Evolutionary conservation across 2,797 vertebrate genomes (phyloP).

Genomic region (Luscinia megarhynchos): DNA sequence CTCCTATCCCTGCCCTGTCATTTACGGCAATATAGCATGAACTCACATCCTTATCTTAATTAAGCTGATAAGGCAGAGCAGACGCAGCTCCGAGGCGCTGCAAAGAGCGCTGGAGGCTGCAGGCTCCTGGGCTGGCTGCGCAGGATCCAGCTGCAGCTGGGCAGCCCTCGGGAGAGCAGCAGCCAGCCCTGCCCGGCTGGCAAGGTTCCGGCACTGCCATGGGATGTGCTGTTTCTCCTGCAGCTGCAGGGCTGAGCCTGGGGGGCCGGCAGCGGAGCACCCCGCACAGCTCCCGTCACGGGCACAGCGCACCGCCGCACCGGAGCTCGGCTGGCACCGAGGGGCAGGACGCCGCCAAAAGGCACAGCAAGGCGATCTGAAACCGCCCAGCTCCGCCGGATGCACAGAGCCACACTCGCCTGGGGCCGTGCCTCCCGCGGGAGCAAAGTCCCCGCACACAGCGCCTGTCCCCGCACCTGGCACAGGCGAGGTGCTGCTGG

Average conservation of each 20-base stretch:
- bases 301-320: background rate
- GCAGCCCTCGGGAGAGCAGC: background rate
- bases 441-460: background rate
- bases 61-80: background rate
- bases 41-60: slow-evolving; percentile 35
- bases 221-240: background rate
- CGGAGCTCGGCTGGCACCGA: background rate
- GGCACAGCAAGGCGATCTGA: background rate
- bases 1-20: slow-evolving; percentile 9
- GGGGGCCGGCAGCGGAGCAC: background rate
- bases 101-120: background rate
- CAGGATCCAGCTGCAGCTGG: background rate
- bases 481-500: background rate
- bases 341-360: background rate
- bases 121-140: background rate
- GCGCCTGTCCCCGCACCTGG: background rate
- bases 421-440: background rate
- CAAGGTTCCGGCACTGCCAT: background rate
- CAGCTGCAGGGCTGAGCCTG: background rate
- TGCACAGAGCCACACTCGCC: background rate
- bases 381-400: background rate
- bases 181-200: background rate
- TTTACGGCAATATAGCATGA: slow-evolving; percentile 17
- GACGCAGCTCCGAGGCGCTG: background rate
- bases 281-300: background rate